Percentiles rank a stretch among this genome's conserved stretches.
Evolutionary conservation across 2,113 vertebrate genomes (phyloP).

Genomic region (Balaeniceps rex): DNA sequence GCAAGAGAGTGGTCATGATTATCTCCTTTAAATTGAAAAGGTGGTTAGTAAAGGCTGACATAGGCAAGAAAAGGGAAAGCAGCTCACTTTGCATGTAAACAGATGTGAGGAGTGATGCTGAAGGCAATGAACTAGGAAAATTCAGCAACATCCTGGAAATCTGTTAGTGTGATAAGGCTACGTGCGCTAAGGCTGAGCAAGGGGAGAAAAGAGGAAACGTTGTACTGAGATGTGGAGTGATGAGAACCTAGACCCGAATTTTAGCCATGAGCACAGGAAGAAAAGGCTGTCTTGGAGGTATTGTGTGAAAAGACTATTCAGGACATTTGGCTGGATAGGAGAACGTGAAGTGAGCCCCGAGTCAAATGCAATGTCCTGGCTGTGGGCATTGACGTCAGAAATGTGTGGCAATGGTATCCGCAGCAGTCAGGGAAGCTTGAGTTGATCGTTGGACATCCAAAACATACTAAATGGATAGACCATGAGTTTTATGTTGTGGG

Average conservation of each 20-base stretch:
- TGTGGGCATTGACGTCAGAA: not conserved
- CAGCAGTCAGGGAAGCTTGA: not conserved
- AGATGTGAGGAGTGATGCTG: not conserved
- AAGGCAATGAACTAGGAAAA: not conserved
- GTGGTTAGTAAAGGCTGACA: not conserved
- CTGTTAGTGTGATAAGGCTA: not conserved
- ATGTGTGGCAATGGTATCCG: not conserved
- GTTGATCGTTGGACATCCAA: not conserved
- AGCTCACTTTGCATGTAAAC: not conserved
- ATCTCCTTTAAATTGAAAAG: not conserved
- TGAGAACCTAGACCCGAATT: not conserved
- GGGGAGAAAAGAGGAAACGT: not conserved
- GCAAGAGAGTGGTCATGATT: not conserved
- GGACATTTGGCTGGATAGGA: not conserved
- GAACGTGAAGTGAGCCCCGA: not conserved
- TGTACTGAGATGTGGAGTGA: not conserved
- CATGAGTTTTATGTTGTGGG: not conserved
- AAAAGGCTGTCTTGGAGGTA: not conserved
- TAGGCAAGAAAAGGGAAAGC: not conserved
- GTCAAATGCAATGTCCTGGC: not conserved
- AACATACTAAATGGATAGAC: not conserved
- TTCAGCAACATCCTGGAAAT: not conserved
- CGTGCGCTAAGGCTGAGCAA: rapidly evolving
- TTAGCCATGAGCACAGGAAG: not conserved
- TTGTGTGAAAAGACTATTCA: not conserved